phyloP scores from a whole-genome alignment of 2,888 invertebrate genomes.

The Phyllotreta striolata region DNA sequence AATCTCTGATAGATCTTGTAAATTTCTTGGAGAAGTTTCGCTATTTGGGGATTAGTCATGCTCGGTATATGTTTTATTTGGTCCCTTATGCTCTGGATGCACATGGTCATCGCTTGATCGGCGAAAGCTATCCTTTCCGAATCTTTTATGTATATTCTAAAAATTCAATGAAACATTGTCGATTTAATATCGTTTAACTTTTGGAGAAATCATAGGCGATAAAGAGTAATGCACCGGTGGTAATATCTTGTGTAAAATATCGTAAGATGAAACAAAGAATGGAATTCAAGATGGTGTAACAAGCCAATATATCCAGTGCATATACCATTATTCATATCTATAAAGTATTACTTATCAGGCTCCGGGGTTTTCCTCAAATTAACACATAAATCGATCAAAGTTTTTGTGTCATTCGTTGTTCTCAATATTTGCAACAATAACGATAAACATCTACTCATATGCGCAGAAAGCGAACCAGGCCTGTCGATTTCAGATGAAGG shows the following conservation, averaged over 20 bases:
- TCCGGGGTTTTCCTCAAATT: constrained; percentile 85
- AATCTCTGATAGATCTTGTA: constrained; percentile 76
- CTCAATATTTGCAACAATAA: constrained; percentile 83
- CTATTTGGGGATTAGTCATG: constrained; percentile 55
- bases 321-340: too few species aligned
- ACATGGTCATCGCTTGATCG: constrained; percentile 78
- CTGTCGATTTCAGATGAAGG: constrained; percentile 90
- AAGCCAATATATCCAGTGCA: too few species aligned
- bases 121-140: constrained; percentile 83
- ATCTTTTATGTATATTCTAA: constrained; percentile 83
- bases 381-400: constrained; percentile 79
- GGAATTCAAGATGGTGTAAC: background rate
- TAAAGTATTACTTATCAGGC: constrained; percentile 73
- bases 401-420: constrained; percentile 80
- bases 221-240: background rate
- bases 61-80: constrained; percentile 64
- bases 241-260: too few species aligned
- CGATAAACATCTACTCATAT: constrained; percentile 85
- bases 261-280: too few species aligned
- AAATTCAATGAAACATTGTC: constrained; percentile 36
- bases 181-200: too few species aligned
- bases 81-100: constrained; percentile 73
- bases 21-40: constrained; percentile 65
- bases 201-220: too few species aligned
- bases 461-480: constrained; percentile 89